Base-by-base conservation (phyloP, 2,888 invertebrate species). In the Cabera pusaria region DNA sequence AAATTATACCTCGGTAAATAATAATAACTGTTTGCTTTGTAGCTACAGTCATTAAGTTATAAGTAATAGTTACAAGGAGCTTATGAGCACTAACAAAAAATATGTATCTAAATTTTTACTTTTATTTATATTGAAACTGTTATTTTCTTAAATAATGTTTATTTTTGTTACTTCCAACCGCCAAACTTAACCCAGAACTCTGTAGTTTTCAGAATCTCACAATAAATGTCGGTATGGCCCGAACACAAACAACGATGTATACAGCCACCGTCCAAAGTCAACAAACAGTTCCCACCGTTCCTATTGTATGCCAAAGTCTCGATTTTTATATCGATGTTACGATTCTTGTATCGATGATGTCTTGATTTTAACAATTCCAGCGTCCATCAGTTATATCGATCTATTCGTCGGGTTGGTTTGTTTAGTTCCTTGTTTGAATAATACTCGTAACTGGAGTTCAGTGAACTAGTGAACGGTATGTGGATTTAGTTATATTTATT, bases 281-380 rank as follows among this genome's bases (percentile, higher is more conserved):
- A 82, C 70, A 82, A 80, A 80, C 72, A 77, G 49, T 57, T 50
- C 27, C 24, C 37, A 45, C 49, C 44, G 52, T 62, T 63, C 14
- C 3, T 3, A 3, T 14, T 14, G 2, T 3, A 14, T 4, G 4
- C 14, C 14, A 67, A 53, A 61, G 71, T 72, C 56, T 64, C 67
- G 72, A 66, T 77, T 80, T 81, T 82, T 79, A 72, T 46, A 37
- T 40, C 56, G 54, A 62, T 60, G 58, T 59, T 49, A 56, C 44
- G 33, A 14, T 14, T 14, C 38, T 22, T 10, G 25, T n/a, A n/a
- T n/a, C n/a, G n/a, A 28, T 26, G 51, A 32, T 46, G 39, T 49
- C 14, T 14, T 4, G 3, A 4, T 14, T 14, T 14, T 3, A 3
- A 14, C 4, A 3, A 4, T 14, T 14, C 14, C 3, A 2, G 16